Percentiles rank a stretch among this genome's conserved stretches.
These are phyloP conservation scores for Myotis brandtii DNA, from an alignment of 2,113 vertebrate species.

Conservation along the genomic window DNA sequence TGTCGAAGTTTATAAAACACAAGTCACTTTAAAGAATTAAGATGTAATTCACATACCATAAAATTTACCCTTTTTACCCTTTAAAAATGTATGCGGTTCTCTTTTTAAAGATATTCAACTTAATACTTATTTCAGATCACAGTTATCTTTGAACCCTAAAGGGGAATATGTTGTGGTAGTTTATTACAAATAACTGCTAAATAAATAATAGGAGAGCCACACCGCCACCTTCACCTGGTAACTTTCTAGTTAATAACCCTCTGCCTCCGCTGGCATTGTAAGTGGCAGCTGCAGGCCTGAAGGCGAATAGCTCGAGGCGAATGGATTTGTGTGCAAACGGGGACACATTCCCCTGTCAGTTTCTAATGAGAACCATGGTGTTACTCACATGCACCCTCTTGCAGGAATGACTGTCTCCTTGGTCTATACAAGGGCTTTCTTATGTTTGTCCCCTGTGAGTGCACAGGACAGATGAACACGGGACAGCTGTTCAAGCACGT, in stretches of 20 bases:
- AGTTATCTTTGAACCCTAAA: neutral
- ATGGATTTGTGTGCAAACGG: neutral
- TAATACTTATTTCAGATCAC: conserved; percentile 15
- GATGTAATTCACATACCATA: neutral
- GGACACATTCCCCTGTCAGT: neutral
- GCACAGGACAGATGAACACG: neutral
- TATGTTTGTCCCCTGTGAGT: neutral
- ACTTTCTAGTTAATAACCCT: neutral
- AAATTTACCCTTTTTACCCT: neutral
- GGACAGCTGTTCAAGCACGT: conserved; percentile 5
- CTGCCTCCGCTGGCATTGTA: neutral
- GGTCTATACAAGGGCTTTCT: neutral
- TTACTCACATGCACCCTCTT: neutral
- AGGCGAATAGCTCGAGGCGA: neutral
- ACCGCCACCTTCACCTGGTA: neutral
- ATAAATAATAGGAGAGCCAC: neutral
- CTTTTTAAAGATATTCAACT: neutral
- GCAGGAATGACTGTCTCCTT: neutral
- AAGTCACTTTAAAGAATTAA: conserved; percentile 33
- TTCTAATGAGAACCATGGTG: neutral
- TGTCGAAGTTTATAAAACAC: neutral
- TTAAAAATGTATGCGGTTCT: neutral
- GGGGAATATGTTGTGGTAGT: neutral
- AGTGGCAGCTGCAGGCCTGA: neutral
- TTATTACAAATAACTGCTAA: neutral